These are phyloP conservation scores for Callipepla californica DNA, from an alignment of 2,113 vertebrate species.

Conservation along the genomic window DNA sequence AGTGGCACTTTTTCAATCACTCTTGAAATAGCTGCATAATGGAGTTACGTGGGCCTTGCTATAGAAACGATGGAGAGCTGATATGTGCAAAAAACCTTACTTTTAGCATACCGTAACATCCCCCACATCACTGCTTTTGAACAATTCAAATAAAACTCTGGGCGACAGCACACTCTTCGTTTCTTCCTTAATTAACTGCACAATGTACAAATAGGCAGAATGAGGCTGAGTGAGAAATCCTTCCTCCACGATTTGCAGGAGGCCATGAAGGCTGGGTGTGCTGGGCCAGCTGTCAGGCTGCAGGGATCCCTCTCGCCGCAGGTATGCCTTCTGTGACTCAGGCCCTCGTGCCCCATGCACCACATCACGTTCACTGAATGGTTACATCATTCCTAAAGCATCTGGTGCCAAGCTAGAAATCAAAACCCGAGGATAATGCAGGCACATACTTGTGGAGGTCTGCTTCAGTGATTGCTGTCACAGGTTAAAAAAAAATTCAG, in stretches of 20 bases:
- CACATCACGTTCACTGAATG: not conserved
- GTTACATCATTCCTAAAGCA: conserved; percentile 45
- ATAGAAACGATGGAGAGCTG: not conserved
- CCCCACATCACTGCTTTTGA: not conserved
- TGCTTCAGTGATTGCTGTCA: not conserved
- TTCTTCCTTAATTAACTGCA: conserved; percentile 17
- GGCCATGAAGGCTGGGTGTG: not conserved
- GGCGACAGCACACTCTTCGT: not conserved
- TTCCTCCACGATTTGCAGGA: not conserved
- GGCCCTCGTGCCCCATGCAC: conserved; percentile 16
- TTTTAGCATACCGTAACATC: not conserved
- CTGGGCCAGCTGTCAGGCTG: not conserved
- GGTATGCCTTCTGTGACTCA: conserved; percentile 6
- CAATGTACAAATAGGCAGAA: not conserved
- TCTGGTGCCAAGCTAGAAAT: conserved; percentile 17
- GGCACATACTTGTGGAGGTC: not conserved
- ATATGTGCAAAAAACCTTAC: not conserved
- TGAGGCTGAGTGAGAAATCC: not conserved
- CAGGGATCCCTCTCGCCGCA: not conserved
- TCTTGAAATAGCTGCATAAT: conserved; percentile 16
- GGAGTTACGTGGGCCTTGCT: conserved; percentile 17
- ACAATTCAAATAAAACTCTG: conserved; percentile 38
- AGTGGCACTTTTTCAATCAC: conserved; percentile 32
- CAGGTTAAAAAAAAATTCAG: not conserved
- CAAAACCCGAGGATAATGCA: not conserved